These are phyloP conservation scores for Acromyrmex charruanus DNA, from an alignment of 1,140 invertebrate genomes.

Conservation along the genomic window DNA sequence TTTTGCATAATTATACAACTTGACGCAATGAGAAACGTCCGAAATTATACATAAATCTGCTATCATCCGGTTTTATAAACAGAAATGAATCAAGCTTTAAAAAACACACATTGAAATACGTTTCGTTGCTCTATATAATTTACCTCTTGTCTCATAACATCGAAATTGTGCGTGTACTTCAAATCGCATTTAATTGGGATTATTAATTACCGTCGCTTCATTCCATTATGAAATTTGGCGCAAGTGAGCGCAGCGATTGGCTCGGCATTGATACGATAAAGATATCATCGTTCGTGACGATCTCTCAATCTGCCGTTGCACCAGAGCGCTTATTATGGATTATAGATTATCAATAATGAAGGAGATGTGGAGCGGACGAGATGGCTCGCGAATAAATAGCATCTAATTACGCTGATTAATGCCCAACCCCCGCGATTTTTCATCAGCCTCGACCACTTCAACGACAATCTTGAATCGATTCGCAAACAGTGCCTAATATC, in stretches of 20 bases:
- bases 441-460: slow-evolving; percentile 58
- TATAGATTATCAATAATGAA: slow-evolving; percentile 86
- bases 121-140: not conserved
- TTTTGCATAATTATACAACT: slow-evolving; percentile 15
- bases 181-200: not conserved
- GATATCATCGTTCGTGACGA: slow-evolving; percentile 67
- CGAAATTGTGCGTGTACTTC: not conserved
- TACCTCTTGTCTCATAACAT: not conserved
- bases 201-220: slow-evolving; percentile 51
- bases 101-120: not conserved
- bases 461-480: slow-evolving; percentile 50
- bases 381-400: slow-evolving; percentile 81
- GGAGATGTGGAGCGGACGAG: slow-evolving; percentile 46
- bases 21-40: not conserved
- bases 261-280: slow-evolving; percentile 49
- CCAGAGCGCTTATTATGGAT: slow-evolving; percentile 81
- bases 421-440: slow-evolving; percentile 77
- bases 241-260: slow-evolving; percentile 43
- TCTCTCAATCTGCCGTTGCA: slow-evolving; percentile 83
- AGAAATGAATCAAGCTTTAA: not conserved
- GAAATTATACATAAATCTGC: not conserved
- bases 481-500: slow-evolving; percentile 40
- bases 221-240: slow-evolving; percentile 55
- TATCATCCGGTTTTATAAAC: not conserved
- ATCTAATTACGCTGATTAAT: slow-evolving; percentile 85